Evolutionary conservation across 2,888 invertebrate genomes (phyloP).

Genomic region (Ectemnius cavifrons): DNA sequence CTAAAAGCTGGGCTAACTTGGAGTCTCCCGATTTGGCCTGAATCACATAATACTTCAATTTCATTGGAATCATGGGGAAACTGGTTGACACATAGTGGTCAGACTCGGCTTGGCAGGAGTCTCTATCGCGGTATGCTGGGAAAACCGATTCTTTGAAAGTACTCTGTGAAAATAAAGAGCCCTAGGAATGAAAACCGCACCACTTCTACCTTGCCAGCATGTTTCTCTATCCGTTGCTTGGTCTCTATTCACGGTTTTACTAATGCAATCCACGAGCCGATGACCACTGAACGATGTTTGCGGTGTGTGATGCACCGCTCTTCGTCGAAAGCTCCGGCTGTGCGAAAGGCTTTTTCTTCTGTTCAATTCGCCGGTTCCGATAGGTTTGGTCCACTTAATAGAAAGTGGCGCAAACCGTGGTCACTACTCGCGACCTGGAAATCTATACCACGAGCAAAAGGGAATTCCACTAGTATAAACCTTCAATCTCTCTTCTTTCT

Average conservation of each 20-base stretch:
- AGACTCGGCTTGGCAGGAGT: no score
- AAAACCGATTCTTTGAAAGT: slow-evolving; percentile 6
- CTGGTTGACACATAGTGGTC: no score
- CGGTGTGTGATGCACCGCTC: slow-evolving; percentile 1
- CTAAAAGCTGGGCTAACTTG: no score
- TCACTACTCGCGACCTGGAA: no score
- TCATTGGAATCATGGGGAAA: no score
- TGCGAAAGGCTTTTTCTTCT: not conserved
- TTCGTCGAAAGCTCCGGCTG: not conserved
- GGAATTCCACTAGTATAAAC: no score
- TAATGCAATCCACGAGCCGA: not conserved
- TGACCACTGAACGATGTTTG: slow-evolving; percentile 7
- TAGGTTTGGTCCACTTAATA: not conserved
- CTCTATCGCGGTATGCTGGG: not conserved
- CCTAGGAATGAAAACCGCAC: not conserved
- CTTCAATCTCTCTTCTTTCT: no score
- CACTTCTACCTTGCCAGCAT: not conserved
- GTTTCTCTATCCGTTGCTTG: not conserved
- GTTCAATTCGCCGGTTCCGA: not conserved
- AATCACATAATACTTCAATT: no score
- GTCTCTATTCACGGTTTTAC: slow-evolving; percentile 1
- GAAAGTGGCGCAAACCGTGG: not conserved
- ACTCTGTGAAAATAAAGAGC: slow-evolving; percentile 4
- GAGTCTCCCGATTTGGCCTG: no score
- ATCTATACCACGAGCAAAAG: no score